Evolutionary conservation across 2,797 vertebrate species (phyloP).

Genomic region (Semaprochilodus insignis): DNA sequence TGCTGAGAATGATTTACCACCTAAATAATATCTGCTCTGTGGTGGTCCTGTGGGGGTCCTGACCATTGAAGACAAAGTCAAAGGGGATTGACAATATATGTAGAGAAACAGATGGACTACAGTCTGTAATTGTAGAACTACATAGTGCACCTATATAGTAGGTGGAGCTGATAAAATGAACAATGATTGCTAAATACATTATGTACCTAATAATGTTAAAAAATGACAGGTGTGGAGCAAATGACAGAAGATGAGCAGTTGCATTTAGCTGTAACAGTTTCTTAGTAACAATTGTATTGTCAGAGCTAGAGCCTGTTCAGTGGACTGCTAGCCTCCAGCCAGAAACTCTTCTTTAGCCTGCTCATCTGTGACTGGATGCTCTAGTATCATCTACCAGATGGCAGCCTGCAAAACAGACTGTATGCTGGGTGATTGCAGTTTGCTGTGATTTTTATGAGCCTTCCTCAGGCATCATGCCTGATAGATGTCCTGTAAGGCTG

Average conservation of each 20-base stretch:
- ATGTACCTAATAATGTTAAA: neutral
- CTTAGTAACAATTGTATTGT: neutral
- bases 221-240: neutral
- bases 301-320: neutral
- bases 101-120: too few species aligned
- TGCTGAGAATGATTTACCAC: too few species aligned
- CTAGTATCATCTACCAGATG: neutral
- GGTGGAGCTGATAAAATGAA: too few species aligned
- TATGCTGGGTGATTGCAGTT: neutral
- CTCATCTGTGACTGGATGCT: neutral
- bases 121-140: too few species aligned
- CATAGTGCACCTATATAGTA: too few species aligned
- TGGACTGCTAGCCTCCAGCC: neutral
- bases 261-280: neutral
- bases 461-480: neutral
- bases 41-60: too few species aligned
- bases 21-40: too few species aligned
- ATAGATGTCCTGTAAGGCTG: neutral
- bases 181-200: too few species aligned
- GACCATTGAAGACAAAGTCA: too few species aligned
- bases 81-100: too few species aligned
- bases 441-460: conserved; percentile 4
- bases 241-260: neutral
- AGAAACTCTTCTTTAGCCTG: neutral
- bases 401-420: neutral